These are phyloP conservation scores for Schizotus pectinicornis DNA, from an alignment of 2,888 invertebrate genomes.

Conservation along the genomic window DNA sequence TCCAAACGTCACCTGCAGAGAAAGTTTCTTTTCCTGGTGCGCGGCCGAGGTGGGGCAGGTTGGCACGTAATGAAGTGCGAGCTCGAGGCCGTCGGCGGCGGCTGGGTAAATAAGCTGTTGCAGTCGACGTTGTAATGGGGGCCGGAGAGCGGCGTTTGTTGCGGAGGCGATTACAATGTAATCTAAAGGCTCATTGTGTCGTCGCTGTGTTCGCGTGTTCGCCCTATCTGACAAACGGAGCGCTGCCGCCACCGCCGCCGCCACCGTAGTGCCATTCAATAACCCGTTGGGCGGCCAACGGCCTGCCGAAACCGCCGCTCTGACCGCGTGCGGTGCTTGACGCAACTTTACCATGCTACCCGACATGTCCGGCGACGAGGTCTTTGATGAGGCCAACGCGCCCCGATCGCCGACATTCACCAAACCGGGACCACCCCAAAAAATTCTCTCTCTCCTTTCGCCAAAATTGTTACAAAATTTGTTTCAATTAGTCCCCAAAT, in stretches of 20 bases:
- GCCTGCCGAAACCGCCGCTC: conserved; percentile 6
- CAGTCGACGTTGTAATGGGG: neutral
- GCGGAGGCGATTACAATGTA: conserved; percentile 50
- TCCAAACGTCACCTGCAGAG: neutral
- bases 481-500: too few species aligned
- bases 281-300: conserved; percentile 32
- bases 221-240: conserved; percentile 39
- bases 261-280: conserved; percentile 30
- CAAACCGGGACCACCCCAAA: too few species aligned
- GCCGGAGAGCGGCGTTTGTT: conserved; percentile 12
- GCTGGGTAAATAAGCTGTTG: conserved; percentile 4
- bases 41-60: neutral
- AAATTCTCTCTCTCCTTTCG: too few species aligned
- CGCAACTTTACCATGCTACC: too few species aligned
- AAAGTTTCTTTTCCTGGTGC: neutral
- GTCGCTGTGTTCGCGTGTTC: conserved; percentile 40
- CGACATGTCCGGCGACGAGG: too few species aligned
- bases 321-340: neutral
- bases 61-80: conserved; percentile 10
- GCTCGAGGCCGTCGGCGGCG: neutral
- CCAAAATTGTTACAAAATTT: too few species aligned
- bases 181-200: conserved; percentile 51
- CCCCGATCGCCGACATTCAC: too few species aligned
- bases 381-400: too few species aligned
- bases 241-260: neutral